Base-by-base conservation (phyloP, 2,888 invertebrate species). In the Sinotaia quadrata region DNA sequence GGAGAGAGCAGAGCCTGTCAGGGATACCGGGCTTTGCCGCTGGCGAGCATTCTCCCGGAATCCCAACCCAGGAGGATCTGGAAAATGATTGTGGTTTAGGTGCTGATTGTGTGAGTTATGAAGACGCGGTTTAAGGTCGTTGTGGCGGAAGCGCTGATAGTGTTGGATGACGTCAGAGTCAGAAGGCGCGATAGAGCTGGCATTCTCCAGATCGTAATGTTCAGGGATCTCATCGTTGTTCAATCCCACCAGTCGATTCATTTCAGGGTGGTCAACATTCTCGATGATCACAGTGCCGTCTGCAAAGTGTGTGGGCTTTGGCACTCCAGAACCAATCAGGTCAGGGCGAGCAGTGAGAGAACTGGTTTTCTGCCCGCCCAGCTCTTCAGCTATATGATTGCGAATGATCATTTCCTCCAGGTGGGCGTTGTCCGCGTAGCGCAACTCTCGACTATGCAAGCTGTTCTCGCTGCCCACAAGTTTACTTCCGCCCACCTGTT, bases 131-230 rank as follows among this genome's bases (percentile, higher is more conserved):
- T 67, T 67, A 5, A 60, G 59, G 29, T 67, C 59, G 54, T 71
- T 68, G 44, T 68, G 70, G 33, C 97, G 91, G 87, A 95, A 97
- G 75, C 90, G 95, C 90, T 97, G 96, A 86, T 98, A 98, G 87
- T 98, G 97, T 83, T 96, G 96, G 15, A 96, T 95, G 74, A 98
- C 95, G 85, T 98, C 97, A 7, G 73, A 73, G 86, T 98, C 98
- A 2, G 97, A 97, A 0, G 98, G 97, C 0, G 98, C 98, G 78
- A 98, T 97, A 0, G 96, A 97, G 87, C 96, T 97, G 1, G 97
- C 97, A 88, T 97, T 97, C 89, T 98, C 98, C 73, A 98, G 90
- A 87, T 98, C 97, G 85, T 98, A 98, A 67, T 82, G 84, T 68
- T 85, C 87, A 4, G 85, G 84, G 36, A 83, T 83, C 58, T 85